Evolutionary conservation across 2,113 vertebrate genomes (phyloP).

Genomic region (Asarcornis scutulata): DNA sequence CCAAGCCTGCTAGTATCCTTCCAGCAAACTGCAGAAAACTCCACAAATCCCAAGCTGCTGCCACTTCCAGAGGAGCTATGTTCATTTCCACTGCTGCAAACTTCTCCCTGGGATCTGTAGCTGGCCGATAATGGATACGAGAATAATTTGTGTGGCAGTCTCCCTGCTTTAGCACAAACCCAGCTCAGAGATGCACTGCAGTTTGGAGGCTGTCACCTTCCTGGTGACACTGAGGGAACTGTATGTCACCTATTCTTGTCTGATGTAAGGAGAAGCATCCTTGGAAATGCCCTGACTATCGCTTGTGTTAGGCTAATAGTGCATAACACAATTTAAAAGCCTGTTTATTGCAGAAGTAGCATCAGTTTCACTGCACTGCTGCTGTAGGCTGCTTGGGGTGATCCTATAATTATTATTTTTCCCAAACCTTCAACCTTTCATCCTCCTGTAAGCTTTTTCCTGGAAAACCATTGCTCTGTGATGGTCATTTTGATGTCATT

Average conservation of each 20-base stretch:
- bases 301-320: background rate
- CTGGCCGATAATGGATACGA: background rate
- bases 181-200: background rate
- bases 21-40: background rate
- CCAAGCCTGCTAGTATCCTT: background rate
- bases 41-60: background rate
- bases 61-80: background rate
- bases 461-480: background rate
- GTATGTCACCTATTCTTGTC: rapidly evolving
- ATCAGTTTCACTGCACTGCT: background rate
- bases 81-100: background rate
- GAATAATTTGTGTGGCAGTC: background rate
- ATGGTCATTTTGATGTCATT: background rate
- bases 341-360: background rate
- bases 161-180: background rate
- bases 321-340: background rate
- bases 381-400: background rate
- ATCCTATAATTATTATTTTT: background rate
- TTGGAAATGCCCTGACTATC: background rate
- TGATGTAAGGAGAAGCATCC: background rate
- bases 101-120: background rate
- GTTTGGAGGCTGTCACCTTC: background rate
- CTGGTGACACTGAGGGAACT: background rate
- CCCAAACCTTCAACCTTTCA: background rate
- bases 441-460: background rate